Evolutionary conservation across 2,113 vertebrate species (phyloP).

Genomic region (Lucifuga dentata): DNA sequence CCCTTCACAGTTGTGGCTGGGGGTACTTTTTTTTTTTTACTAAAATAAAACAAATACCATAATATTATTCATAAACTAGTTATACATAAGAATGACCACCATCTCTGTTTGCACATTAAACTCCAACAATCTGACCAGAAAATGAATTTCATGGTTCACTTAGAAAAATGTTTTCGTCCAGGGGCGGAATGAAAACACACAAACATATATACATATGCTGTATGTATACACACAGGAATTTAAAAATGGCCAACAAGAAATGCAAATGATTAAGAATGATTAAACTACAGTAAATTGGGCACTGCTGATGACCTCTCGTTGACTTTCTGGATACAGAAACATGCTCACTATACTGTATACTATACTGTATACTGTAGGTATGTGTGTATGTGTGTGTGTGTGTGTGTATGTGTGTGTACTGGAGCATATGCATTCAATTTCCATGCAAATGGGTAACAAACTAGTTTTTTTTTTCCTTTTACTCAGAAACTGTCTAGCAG

Average conservation of each 20-base stretch:
- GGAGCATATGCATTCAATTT: constrained; percentile 24
- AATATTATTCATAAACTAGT: too few relatives aligned
- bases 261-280: background rate
- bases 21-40: too few relatives aligned
- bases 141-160: constrained; percentile 21
- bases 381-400: constrained; percentile 4
- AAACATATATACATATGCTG: background rate
- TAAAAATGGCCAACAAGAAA: background rate
- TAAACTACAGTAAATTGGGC: background rate
- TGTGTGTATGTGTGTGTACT: constrained; percentile 18
- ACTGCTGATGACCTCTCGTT: constrained; percentile 18
- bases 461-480: constrained; percentile 14
- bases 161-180: background rate
- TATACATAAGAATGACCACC: too few relatives aligned
- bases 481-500: background rate
- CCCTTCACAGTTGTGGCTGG: too few relatives aligned
- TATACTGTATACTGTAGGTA: background rate
- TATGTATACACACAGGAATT: too few relatives aligned
- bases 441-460: constrained; percentile 35
- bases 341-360: background rate
- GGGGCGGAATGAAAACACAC: background rate
- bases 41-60: too few relatives aligned
- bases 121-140: constrained; percentile 6
- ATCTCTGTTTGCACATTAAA: background rate
- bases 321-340: constrained; percentile 7